phyloP scores from a whole-genome alignment of 2,888 invertebrate species.

The Orthonychiurus folsomi region DNA sequence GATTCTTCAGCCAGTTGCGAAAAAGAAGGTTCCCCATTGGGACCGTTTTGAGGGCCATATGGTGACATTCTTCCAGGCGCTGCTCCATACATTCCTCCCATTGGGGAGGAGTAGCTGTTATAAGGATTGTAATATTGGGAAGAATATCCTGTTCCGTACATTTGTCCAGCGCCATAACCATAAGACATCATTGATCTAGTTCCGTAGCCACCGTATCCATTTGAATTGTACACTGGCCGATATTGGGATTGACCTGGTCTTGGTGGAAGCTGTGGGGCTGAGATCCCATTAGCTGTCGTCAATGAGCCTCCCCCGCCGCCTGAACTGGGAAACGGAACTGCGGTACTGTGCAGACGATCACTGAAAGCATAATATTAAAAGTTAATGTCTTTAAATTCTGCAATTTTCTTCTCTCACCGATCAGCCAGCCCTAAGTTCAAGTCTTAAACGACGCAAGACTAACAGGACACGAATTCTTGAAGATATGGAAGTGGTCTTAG shows the following conservation, averaged over 20 bases:
- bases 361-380: constrained; percentile 20
- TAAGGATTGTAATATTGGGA: constrained; percentile 19
- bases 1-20: constrained; percentile 83
- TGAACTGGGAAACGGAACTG: constrained; percentile 26
- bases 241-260: constrained; percentile 26
- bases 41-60: constrained; percentile 21
- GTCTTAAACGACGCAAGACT: too few species aligned
- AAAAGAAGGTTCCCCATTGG: constrained; percentile 47
- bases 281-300: too few species aligned
- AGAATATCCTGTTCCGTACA: constrained; percentile 15
- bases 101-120: not conserved
- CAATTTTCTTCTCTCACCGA: too few species aligned
- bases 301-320: constrained; percentile 4
- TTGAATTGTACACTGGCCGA: constrained; percentile 29
- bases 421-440: too few species aligned
- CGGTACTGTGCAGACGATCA: constrained; percentile 36
- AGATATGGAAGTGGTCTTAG: too few species aligned
- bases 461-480: too few species aligned
- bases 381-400: too few species aligned
- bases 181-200: constrained; percentile 19
- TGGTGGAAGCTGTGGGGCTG: constrained; percentile 31
- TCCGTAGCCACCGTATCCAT: not conserved
- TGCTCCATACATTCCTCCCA: constrained; percentile 14
- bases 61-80: constrained; percentile 17
- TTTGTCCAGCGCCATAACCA: constrained; percentile 13